These are phyloP conservation scores for Scaptomyza pallida DNA, from an alignment of 1,140 invertebrate species.

Conservation along the genomic window DNA sequence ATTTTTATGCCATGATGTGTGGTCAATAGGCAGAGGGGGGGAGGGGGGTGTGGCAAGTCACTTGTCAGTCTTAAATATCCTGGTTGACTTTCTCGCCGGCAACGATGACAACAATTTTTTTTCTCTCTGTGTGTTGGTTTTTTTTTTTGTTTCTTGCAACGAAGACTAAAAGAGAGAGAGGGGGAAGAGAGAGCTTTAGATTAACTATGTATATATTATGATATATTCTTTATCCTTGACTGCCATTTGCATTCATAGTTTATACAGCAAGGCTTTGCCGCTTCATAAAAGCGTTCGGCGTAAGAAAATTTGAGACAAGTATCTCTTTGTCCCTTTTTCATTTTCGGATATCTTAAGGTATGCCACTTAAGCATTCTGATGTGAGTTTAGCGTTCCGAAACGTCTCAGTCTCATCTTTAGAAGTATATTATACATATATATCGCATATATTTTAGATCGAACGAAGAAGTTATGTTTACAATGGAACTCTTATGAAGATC, in stretches of 20 bases:
- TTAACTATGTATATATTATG: constrained; percentile 2
- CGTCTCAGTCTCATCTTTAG: no score
- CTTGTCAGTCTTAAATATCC: constrained; percentile 61
- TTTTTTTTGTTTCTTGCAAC: constrained; percentile 17
- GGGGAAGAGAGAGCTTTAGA: neutral
- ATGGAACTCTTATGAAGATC: no score
- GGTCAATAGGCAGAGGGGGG: neutral
- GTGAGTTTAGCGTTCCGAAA: no score
- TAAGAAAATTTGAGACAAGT: neutral
- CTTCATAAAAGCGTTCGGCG: neutral
- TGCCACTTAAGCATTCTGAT: no score
- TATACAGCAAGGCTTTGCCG: neutral
- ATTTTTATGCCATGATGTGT: constrained; percentile 65
- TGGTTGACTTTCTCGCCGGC: no score
- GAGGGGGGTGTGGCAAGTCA: constrained; percentile 36
- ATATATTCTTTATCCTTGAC: neutral
- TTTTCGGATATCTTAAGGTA: no score
- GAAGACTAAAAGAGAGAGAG: neutral
- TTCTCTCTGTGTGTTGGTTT: constrained; percentile 33
- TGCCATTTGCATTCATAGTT: neutral
- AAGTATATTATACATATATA: no score
- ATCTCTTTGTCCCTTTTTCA: no score
- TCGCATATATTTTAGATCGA: no score
- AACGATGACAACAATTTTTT: constrained; percentile 57
- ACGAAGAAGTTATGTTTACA: no score